Evolutionary conservation across 2,888 invertebrate genomes (phyloP).

Genomic region (Phyto melanocephala): DNA sequence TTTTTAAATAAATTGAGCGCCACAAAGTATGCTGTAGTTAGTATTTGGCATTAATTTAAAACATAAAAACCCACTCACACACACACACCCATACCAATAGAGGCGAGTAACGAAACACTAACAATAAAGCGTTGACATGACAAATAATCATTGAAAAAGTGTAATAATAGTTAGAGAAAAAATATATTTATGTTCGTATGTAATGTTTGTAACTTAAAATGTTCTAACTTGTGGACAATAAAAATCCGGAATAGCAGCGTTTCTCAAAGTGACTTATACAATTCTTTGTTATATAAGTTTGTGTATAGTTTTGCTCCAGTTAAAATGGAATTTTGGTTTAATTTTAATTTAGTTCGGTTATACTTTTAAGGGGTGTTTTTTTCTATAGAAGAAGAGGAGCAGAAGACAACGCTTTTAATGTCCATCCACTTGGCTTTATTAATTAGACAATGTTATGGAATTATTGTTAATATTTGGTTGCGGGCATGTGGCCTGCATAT

Average conservation of each 20-base stretch:
- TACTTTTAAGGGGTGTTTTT: too few species aligned
- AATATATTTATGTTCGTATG: not conserved
- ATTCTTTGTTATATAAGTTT: too few species aligned
- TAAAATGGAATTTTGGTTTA: too few species aligned
- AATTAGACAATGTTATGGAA: too few species aligned
- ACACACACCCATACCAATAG: not conserved
- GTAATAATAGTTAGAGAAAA: slow-evolving; percentile 42
- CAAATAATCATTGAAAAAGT: slow-evolving; percentile 60
- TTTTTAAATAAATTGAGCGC: slow-evolving; percentile 62
- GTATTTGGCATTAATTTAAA: slow-evolving; percentile 42
- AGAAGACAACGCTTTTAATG: too few species aligned
- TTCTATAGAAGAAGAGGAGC: too few species aligned
- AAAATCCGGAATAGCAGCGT: not conserved
- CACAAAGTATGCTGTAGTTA: slow-evolving; percentile 61
- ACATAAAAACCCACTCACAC: slow-evolving; percentile 20
- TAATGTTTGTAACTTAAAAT: slow-evolving; percentile 6
- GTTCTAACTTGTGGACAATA: slow-evolving; percentile 36
- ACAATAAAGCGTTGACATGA: slow-evolving; percentile 63
- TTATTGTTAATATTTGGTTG: too few species aligned
- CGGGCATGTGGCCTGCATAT: too few species aligned
- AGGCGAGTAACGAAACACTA: slow-evolving; percentile 18
- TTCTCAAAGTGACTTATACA: too few species aligned
- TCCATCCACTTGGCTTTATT: too few species aligned
- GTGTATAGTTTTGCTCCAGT: too few species aligned
- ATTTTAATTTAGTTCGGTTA: too few species aligned